A percentile compares a stretch with the other conserved stretches of the same genome.
Evolutionary conservation across 2,888 invertebrate species (phyloP).

Genomic region (Amphipoea oculea): DNA sequence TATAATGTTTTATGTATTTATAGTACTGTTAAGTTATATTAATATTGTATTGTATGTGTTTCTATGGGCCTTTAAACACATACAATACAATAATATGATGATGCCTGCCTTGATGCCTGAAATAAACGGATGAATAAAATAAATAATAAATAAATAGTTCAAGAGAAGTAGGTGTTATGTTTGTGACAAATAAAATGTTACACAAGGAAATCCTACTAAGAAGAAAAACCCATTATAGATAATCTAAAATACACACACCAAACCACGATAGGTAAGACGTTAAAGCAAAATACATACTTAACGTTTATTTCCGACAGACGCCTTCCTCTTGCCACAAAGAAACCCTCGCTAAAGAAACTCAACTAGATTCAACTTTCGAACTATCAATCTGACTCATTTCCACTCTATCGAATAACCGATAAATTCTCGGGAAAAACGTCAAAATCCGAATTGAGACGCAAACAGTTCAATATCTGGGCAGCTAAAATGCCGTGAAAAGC

Average conservation of each 20-base stretch:
- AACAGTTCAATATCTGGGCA: conserved; percentile 46
- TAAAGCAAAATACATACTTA: not conserved
- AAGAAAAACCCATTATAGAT: not conserved
- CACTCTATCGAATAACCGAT: conserved; percentile 49
- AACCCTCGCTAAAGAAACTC: not conserved
- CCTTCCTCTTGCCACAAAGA: not conserved
- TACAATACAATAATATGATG: too few species aligned
- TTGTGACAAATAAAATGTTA: not conserved
- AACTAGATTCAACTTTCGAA: conserved; percentile 30
- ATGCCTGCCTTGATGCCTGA: too few species aligned
- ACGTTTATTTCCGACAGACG: not conserved
- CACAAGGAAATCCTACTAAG: not conserved
- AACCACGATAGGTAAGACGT: not conserved
- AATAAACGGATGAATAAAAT: too few species aligned
- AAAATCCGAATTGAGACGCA: conserved; percentile 52
- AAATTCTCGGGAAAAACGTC: conserved; percentile 54
- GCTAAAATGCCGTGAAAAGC: conserved; percentile 46
- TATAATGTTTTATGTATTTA: too few species aligned
- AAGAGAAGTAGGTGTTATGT: not conserved
- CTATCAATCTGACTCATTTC: conserved; percentile 58
- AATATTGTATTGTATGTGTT: too few species aligned
- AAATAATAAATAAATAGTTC: too few species aligned
- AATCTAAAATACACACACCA: too few species aligned
- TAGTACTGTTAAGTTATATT: too few species aligned
- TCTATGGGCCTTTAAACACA: too few species aligned